phyloP scores from a whole-genome alignment of 2,888 invertebrate genomes.

The Candidula unifasciata region DNA sequence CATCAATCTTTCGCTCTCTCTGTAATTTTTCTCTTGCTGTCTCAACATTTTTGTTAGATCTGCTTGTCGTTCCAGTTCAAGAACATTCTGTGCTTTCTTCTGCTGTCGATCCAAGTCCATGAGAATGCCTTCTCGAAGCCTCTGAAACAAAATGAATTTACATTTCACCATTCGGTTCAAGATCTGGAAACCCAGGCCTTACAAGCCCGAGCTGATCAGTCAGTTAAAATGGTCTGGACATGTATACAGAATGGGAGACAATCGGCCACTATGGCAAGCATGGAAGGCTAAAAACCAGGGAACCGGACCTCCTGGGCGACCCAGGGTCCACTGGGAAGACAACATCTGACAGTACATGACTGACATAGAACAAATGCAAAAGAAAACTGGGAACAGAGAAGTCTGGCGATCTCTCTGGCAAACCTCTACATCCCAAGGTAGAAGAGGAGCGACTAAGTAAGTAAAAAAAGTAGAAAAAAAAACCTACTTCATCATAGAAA shows the following conservation, averaged over 20 bases:
- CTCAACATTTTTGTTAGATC: slow-evolving; percentile 42
- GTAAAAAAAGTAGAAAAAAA: not conserved
- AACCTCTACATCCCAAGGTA: too few species aligned
- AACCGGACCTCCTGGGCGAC: too few species aligned
- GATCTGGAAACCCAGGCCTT: too few species aligned
- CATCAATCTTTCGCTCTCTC: slow-evolving; percentile 4
- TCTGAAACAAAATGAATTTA: not conserved
- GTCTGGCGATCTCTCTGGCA: too few species aligned
- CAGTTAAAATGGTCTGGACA: not conserved
- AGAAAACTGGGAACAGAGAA: not conserved
- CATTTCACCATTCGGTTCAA: not conserved
- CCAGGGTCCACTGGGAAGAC: not conserved
- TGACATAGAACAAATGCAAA: not conserved
- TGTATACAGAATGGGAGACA: too few species aligned
- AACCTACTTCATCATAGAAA: too few species aligned
- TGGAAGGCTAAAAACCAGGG: too few species aligned
- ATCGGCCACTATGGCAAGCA: too few species aligned
- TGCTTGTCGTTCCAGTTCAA: slow-evolving; percentile 28
- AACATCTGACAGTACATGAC: not conserved
- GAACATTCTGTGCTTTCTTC: slow-evolving; percentile 37
- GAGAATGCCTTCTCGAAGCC: slow-evolving; percentile 40
- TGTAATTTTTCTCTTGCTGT: not conserved
- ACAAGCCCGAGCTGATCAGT: not conserved
- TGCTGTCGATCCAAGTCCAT: slow-evolving; percentile 41
- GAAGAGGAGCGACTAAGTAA: too few species aligned